Evolutionary conservation across 2,113 vertebrate species (phyloP), one percentile per base, ranked within the genome.

Genomic region (Crypturellus undulatus): DNA sequence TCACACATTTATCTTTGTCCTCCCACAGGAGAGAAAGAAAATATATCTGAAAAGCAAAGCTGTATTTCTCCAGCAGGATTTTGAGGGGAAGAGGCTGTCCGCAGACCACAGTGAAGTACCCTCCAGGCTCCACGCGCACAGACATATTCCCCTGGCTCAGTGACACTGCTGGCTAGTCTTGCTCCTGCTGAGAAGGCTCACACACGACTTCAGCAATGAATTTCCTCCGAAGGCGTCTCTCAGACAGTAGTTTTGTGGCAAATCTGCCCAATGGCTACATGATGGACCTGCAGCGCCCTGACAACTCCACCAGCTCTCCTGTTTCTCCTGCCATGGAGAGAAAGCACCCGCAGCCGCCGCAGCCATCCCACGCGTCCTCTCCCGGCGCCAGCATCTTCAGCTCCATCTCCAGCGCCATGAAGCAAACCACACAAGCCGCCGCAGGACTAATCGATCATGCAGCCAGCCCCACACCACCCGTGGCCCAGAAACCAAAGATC

Each of bases 241-340:
- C 99, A 0, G 99, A 99, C 97, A 99, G 99, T 84, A 99, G 99
- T 96, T 99, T 99, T 0, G 99, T 99, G 95, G 98, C 99, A 69
- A 99, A 99, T 95, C 98, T 99, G 82, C 99, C 99, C 80, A 99
- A 99, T 7, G 99, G 99, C 96, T 99, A 99, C 97, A 99, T 99
- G 99, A 98, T 99, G 94, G 99, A 99, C 93, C 96, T 99, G 81
- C 99, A 99, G 96, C 97, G 98, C 78, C 98, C 98, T 0, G 96
- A 98, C 21, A 99, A 97, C 45, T 99, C 98, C 93, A 99, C 96
- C 0, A 99, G 99, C 94, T 98, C 98, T 32, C 98, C 98, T 0
- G 98, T 98, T 4, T 98, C 98, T 25, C 99, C 99, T 0, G 99
- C 99, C 73, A 98, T 56, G 3, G 98, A 98, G 96, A 98, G 99